Percentiles rank a stretch among this genome's conserved stretches.
Conservation (phyloP, 2,113 vertebrate species). For the Petaurus breviceps region DNA sequence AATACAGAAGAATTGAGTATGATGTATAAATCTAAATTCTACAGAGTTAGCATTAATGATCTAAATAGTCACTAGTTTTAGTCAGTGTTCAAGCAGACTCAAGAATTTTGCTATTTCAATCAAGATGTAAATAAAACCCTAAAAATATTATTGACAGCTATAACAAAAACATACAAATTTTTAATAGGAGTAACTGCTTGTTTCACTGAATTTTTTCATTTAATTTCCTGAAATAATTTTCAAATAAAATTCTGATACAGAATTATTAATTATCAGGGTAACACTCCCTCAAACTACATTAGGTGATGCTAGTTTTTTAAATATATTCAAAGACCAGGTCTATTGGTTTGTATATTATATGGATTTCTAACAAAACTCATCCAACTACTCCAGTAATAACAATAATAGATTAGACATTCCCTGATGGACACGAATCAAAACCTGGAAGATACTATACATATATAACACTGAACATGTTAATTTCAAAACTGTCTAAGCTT, state of each 20-base stretch:
- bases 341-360: neutral
- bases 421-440: neutral
- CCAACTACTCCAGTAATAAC: neutral
- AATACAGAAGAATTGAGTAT: neutral
- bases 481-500: neutral
- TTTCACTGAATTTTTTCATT: neutral
- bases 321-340: neutral
- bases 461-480: neutral
- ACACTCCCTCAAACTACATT: neutral
- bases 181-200: neutral
- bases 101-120: constrained; percentile 63
- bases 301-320: neutral
- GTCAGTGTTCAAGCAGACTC: neutral
- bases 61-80: neutral
- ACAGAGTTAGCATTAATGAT: neutral
- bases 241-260: neutral
- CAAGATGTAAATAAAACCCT: neutral
- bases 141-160: neutral
- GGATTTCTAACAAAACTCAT: neutral
- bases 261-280: neutral
- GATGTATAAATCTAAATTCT: neutral
- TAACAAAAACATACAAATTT: neutral
- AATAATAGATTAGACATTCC: neutral
- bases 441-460: neutral
- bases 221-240: neutral